These are phyloP conservation scores for Podabrus alpinus DNA, from an alignment of 2,888 invertebrate species.

Conservation along the genomic window DNA sequence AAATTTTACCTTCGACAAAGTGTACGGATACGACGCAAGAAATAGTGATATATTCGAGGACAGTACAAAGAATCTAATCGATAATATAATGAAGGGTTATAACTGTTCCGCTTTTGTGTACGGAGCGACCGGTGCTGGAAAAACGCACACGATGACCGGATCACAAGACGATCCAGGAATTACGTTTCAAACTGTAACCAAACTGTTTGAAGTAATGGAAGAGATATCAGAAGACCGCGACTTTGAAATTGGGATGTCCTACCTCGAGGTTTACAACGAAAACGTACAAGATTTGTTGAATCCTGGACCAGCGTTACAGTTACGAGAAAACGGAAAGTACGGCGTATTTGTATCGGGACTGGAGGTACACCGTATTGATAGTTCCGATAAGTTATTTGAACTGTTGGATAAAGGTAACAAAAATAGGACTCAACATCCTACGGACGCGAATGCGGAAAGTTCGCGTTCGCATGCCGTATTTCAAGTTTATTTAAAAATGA, in stretches of 20 bases:
- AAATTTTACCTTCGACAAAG: slow-evolving; percentile 83
- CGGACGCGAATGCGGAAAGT: slow-evolving; percentile 93
- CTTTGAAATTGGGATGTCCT: slow-evolving; percentile 82
- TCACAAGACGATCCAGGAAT: slow-evolving; percentile 77
- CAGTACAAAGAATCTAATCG: slow-evolving; percentile 77
- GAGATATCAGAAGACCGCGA: slow-evolving; percentile 70
- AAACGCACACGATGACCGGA: slow-evolving; percentile 94
- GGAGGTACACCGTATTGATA: slow-evolving; percentile 73
- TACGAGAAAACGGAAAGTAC: slow-evolving; percentile 78
- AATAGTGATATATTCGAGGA: slow-evolving; percentile 80
- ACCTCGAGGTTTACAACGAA: slow-evolving; percentile 86
- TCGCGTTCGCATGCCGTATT: slow-evolving; percentile 96
- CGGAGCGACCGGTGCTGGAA: slow-evolving; percentile 94
- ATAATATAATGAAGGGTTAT: slow-evolving; percentile 67
- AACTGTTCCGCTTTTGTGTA: slow-evolving; percentile 96
- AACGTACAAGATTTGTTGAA: slow-evolving; percentile 84
- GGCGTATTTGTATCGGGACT: slow-evolving; percentile 85
- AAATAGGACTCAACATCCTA: slow-evolving; percentile 91
- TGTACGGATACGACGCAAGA: slow-evolving; percentile 69
- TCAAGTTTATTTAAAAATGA: slow-evolving; percentile 67
- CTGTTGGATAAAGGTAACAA: slow-evolving; percentile 82
- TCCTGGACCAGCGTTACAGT: slow-evolving; percentile 68
- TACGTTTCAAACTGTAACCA: slow-evolving; percentile 88
- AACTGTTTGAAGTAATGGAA: slow-evolving; percentile 78
- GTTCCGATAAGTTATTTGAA: slow-evolving; percentile 74